Conservation (phyloP, 2,113 vertebrate genomes). For the Dasyurus viverrinus region DNA sequence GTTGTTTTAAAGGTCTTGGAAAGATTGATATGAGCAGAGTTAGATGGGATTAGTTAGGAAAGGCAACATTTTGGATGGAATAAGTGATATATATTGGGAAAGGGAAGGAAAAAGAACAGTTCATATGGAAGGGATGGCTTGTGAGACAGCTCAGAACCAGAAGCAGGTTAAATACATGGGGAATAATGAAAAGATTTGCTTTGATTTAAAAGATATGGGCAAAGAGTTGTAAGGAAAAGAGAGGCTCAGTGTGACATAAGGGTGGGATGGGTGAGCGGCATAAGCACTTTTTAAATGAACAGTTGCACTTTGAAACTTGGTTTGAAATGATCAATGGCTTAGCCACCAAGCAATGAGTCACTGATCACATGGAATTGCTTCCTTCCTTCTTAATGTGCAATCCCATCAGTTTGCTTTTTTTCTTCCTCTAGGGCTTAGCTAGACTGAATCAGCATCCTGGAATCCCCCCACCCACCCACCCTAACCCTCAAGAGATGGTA, state of each 20-base stretch:
- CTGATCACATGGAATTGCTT: neutral
- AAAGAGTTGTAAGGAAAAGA: neutral
- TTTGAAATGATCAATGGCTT: conserved; percentile 37
- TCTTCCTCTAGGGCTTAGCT: neutral
- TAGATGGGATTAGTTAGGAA: neutral
- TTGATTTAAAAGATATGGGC: neutral
- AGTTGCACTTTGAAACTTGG: neutral
- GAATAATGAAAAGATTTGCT: neutral
- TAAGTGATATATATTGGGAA: neutral
- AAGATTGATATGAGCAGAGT: neutral
- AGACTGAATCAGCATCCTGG: neutral
- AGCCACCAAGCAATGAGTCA: neutral
- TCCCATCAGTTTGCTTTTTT: conserved; percentile 51
- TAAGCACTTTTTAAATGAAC: neutral
- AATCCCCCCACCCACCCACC: neutral
- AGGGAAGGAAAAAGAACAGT: neutral
- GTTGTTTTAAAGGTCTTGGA: neutral
- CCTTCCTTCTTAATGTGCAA: conserved; percentile 17
- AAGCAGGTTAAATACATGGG: neutral
- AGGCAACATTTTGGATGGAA: neutral
- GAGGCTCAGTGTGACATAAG: neutral
- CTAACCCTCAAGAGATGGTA: neutral
- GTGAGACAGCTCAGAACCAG: neutral
- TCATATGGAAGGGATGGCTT: neutral
- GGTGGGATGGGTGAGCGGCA: neutral